These are phyloP conservation scores for Oxytorus armatus DNA, from an alignment of 2,888 invertebrate genomes.

Conservation along the genomic window DNA sequence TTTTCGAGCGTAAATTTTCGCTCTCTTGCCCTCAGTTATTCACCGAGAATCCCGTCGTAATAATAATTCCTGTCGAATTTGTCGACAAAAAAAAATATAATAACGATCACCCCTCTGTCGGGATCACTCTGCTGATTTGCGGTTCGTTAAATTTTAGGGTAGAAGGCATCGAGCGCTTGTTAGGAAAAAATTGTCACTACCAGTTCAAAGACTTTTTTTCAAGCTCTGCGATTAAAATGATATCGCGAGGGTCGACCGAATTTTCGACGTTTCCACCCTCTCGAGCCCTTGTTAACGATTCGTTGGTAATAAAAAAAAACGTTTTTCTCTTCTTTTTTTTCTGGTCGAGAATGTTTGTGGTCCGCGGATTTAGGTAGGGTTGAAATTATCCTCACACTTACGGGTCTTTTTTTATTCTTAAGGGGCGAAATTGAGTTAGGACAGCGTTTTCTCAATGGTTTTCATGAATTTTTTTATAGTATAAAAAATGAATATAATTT, in stretches of 20 bases:
- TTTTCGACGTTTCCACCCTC: conserved; percentile 20
- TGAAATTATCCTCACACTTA: no score
- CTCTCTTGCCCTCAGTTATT: background rate
- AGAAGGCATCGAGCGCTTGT: background rate
- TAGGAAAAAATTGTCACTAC: conserved; percentile 42
- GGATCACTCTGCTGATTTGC: conserved; percentile 8
- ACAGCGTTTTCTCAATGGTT: no score
- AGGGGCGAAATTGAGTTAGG: no score
- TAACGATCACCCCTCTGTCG: background rate
- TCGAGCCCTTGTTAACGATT: background rate
- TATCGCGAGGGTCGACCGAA: background rate
- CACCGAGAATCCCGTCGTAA: conserved; percentile 1
- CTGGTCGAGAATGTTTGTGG: no score
- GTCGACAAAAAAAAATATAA: conserved; percentile 9
- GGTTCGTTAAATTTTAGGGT: conserved; percentile 49
- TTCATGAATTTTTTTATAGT: no score
- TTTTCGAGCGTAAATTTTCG: conserved; percentile 1
- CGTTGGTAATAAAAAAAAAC: background rate
- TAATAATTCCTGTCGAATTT: conserved; percentile 22
- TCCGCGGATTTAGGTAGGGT: no score
- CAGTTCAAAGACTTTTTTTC: conserved; percentile 41
- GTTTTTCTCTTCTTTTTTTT: background rate
- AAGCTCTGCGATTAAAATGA: conserved; percentile 16
- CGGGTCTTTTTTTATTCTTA: no score
- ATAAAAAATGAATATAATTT: no score